Evolutionary conservation across 2,113 vertebrate genomes (phyloP), one percentile per base, ranked within the genome.

Genomic region (Polypterus bichir): DNA sequence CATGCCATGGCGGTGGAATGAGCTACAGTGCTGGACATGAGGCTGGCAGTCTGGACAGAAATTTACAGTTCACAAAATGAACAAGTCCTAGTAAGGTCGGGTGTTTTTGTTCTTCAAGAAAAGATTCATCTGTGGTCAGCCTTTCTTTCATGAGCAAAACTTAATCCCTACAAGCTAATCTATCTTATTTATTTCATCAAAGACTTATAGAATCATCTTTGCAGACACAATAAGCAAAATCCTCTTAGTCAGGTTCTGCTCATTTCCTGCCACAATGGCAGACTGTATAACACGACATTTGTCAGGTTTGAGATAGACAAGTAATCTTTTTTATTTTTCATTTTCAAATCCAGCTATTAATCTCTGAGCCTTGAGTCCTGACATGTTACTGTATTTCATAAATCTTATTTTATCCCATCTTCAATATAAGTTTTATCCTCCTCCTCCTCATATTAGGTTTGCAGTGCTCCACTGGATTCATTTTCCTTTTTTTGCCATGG

Each of bases 331-430:
- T 27, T 58, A 45, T 52, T 52, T 58, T 58, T 58, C 56, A 58
- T 58, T 58, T 58, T 58, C 56, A 58, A 58, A 58, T 58, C 27
- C 4, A 58, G 44, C 56, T 58, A 58, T 58, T 58, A 58, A 44
- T 45, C 56, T 45, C 46, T 58, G 46, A 58, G 46, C 56, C 56
- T 45, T 45, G 56, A 58, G 44, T 58, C 27, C 27, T 27, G 27
- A 27, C 27, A 58, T 58, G 5, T 5, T 45, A 5, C 8, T 58
- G 11, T 58, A 58, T 45, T 58, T 58, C 56, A 45, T 44, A 58
- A 58, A 58, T 58, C 56, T 45, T 52, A 52, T 52, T 45, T 58
- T 52, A 52, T 52, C 10, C 51, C 11, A 44, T 7, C 56, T 58
- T 8, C 56, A 58, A 58, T 58, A 45, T 45, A 5, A 4, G 27